Evolutionary conservation across 2,113 vertebrate species (phyloP).

Genomic region (Hemichromis elongatus): DNA sequence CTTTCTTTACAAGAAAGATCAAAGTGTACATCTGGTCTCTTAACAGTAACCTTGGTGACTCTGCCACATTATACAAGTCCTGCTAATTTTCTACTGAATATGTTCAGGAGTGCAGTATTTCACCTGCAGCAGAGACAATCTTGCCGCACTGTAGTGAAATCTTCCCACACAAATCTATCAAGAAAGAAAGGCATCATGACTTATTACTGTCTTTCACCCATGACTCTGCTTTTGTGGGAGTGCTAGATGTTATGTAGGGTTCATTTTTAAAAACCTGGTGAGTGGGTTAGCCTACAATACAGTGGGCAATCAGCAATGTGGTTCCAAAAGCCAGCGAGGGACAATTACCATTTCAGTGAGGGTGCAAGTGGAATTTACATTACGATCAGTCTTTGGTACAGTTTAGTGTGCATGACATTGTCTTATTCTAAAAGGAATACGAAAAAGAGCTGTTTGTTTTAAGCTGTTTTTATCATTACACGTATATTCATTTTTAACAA

Average conservation of each 20-base stretch:
- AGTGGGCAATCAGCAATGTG: neutral
- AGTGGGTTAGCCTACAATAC: slow-evolving; percentile 8
- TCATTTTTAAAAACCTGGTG: neutral
- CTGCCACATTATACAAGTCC: neutral
- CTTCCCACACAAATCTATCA: slow-evolving; percentile 32
- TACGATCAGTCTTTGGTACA: neutral
- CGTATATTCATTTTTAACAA: neutral
- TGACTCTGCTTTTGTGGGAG: slow-evolving; percentile 33
- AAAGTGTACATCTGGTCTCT: slow-evolving; percentile 1
- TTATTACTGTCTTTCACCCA: slow-evolving; percentile 20
- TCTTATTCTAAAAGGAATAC: neutral
- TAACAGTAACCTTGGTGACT: neutral
- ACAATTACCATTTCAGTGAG: neutral
- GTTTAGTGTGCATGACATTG: neutral
- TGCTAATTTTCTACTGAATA: neutral
- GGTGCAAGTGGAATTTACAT: neutral
- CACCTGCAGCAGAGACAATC: slow-evolving; percentile 6
- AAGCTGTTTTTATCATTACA: neutral
- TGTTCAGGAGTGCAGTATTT: neutral
- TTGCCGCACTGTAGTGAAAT: slow-evolving; percentile 20
- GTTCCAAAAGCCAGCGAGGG: neutral
- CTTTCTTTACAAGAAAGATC: neutral
- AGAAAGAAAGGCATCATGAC: slow-evolving; percentile 26
- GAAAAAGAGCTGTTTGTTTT: neutral
- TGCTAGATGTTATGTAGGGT: neutral